Evolutionary conservation across 2,113 vertebrate genomes (phyloP), one percentile per base, ranked within the genome.

Genomic region (Pitta sordida): DNA sequence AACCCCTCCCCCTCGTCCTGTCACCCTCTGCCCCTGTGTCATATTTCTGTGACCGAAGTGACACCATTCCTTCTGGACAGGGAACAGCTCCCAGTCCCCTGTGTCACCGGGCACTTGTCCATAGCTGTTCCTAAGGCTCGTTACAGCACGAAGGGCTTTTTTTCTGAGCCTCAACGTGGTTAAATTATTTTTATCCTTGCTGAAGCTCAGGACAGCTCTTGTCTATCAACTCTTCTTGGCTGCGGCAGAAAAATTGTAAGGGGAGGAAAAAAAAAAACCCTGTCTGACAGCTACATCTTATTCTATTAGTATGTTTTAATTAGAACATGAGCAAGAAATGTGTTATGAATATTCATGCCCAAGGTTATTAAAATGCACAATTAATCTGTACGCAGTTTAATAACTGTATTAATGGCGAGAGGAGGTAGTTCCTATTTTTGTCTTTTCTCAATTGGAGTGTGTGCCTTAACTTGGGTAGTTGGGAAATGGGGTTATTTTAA

Each of bases 261-360:
- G 46, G 37, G 29, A 12, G n/a, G n/a, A n/a, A n/a, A n/a, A 26
- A 21, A 43, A 86, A 84, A 62, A 60, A 37, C 5, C 17, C 52
- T 67, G 71, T 82, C 89, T 67, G 71, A 94, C 88, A 91, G 92
- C 93, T 94, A 69, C 49, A 46, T 95, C 95, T 96, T 97, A 93
- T 95, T 96, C 82, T 97, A 81, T 97, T 97, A 96, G 94, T 95
- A 65, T 43, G 16, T 98, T 97, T 98, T 98, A 98, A 97, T 98
- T 97, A 97, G 96, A 96, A 93, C 83, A 83, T 1, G 81, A 95
- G 79, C 80, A 78, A 91, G 91, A 83, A 71, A 63, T 64, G 86
- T 30, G 41, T 91, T 65, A 94, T 98, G 97, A 98, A 98, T 98
- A 98, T 98, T 98, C 97, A 98, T 97, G 95, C 36, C 17, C 18